A percentile compares a stretch with the other conserved stretches of the same genome.
phyloP scores from a whole-genome alignment of 2,888 invertebrate genomes.

The Aphrophora alni region DNA sequence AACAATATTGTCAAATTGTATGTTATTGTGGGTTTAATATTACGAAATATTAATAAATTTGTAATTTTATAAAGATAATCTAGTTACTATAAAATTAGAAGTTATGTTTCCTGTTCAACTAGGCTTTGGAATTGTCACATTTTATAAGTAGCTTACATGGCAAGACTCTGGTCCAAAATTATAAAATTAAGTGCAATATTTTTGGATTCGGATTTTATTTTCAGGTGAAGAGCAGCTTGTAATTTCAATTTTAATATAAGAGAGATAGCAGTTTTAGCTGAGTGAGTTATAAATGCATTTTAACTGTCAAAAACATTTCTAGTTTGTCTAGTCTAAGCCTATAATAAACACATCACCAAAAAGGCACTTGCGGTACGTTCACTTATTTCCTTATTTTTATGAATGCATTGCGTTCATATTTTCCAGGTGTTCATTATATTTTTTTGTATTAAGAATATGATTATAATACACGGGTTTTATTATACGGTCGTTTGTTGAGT shows the following conservation, averaged over 20 bases:
- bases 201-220: not conserved
- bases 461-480: too few species aligned
- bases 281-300: not conserved
- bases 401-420: too few species aligned
- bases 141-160: conserved; percentile 2
- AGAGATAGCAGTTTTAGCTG: not conserved
- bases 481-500: too few species aligned
- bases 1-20: not conserved
- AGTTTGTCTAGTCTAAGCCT: not conserved
- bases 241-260: not conserved
- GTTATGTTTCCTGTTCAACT: not conserved
- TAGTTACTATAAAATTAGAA: not conserved
- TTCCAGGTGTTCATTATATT: too few species aligned
- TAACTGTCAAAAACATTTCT: not conserved
- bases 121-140: not conserved
- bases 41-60: not conserved
- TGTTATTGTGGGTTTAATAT: not conserved
- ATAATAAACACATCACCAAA: conserved; percentile 3
- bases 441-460: too few species aligned
- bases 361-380: too few species aligned
- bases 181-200: not conserved
- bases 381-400: too few species aligned
- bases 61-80: not conserved
- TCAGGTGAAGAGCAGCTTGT: not conserved
- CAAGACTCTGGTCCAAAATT: not conserved